phyloP scores from a whole-genome alignment of 2,113 vertebrate genomes.

The Petromus typicus region DNA sequence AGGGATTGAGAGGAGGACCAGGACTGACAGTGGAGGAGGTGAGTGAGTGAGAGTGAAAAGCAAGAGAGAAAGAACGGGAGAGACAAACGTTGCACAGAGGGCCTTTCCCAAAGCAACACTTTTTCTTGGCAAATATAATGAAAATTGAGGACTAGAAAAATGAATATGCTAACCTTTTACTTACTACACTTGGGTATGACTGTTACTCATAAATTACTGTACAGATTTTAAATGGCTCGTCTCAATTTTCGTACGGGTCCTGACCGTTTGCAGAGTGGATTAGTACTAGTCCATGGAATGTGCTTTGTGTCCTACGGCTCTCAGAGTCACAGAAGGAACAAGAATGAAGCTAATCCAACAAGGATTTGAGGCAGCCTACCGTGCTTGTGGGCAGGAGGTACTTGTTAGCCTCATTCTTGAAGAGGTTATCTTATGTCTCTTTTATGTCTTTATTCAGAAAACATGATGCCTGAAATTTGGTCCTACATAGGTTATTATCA shows the following conservation, averaged over 20 bases:
- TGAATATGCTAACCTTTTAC: background rate
- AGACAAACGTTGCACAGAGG: background rate
- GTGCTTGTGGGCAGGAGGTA: background rate
- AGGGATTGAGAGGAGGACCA: background rate
- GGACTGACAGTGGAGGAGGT: background rate
- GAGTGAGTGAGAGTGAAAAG: background rate
- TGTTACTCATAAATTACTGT: background rate
- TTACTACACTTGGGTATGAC: background rate
- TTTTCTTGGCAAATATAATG: background rate
- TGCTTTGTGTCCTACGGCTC: background rate
- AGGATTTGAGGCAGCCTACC: background rate
- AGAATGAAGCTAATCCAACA: background rate
- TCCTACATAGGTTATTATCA: background rate
- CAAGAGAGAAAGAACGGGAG: background rate
- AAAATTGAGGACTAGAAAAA: background rate
- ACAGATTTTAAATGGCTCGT: background rate
- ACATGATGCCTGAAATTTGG: background rate
- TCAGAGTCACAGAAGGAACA: background rate
- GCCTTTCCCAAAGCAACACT: background rate
- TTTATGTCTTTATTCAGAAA: slow-evolving; percentile 14
- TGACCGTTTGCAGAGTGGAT: background rate
- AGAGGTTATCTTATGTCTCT: background rate
- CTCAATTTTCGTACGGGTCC: background rate
- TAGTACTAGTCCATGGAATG: background rate
- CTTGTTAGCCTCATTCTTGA: background rate